Conservation (phyloP, 2,888 invertebrate genomes). For the Xanthostigma xanthostigma region DNA sequence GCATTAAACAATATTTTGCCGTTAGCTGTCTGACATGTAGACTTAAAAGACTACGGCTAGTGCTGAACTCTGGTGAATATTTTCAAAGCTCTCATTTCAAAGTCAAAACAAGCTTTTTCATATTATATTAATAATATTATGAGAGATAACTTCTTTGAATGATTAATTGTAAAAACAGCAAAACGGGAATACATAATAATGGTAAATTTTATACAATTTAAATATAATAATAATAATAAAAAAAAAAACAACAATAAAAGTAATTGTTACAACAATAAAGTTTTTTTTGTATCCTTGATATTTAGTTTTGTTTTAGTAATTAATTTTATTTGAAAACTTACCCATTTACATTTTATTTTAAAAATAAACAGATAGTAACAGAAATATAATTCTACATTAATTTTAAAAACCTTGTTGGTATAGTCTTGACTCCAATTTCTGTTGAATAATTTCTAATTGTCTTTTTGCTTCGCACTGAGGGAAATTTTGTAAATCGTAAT, state of each 20-base stretch:
- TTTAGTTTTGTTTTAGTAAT: background rate
- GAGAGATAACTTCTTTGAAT: too few species aligned
- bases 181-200: too few species aligned
- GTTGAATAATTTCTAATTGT: conserved; percentile 76
- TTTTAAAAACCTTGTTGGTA: conserved; percentile 78
- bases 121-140: too few species aligned
- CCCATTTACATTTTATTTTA: background rate
- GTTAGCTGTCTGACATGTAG: too few species aligned
- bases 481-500: conserved; percentile 96
- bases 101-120: too few species aligned
- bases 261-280: too few species aligned
- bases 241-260: too few species aligned
- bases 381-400: conserved; percentile 8
- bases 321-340: background rate
- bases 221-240: background rate
- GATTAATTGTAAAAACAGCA: too few species aligned
- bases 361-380: background rate
- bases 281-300: background rate
- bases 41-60: too few species aligned
- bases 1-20: too few species aligned
- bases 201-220: background rate
- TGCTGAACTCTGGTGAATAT: too few species aligned
- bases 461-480: conserved; percentile 94
- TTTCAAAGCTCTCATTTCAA: too few species aligned
- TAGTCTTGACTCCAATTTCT: conserved; percentile 71